Base-by-base conservation (phyloP, 1,140 invertebrate species). In the Bombus superbus region DNA sequence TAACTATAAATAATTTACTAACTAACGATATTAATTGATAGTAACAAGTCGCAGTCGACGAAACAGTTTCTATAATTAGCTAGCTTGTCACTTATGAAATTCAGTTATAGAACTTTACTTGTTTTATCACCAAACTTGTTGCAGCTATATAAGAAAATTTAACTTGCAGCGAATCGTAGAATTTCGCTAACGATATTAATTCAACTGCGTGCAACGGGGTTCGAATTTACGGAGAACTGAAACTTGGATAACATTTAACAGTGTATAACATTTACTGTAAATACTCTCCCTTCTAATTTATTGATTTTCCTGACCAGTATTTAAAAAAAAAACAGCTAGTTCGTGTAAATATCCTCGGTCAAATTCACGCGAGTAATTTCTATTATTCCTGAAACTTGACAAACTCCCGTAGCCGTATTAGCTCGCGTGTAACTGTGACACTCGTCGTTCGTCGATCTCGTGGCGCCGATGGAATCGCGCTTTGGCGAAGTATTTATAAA, bases 371-470 rank as follows among this genome's bases (percentile, higher is more conserved):
- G n/a, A 32, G 42, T 53, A 53, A 53, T 74, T 35, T n/a, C 42
- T 32, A 32, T n/a, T 53, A 35, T 53, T 74, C 35, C 32, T 9
- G 73, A 74, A 74, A 74, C 53, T 35, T 74, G 73, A 32, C n/a
- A 22, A 74, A 47, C 73, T 35, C 73, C 22, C 9, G 44, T 53
- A 53, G 53, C 32, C 18, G n/a, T 74, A 74, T 74, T 74, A 74
- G 22, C 22, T 13, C 4, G 44, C n/a, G 18, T 53, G n/a, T 53
- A 53, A 74, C 44, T 35, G 79, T 57, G 68, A 53, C 47, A 53
- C 38, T 72, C 8, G 78, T 71, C 10, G 79, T 72, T n/a, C 47
- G 66, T 71, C 35, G 66, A 80, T 80, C 78, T 40, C 35, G 47
- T 25, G 13, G 22, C 18, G 9, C 35, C 59, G 28, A 59, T 28